Evolutionary conservation across 2,113 vertebrate genomes (phyloP).

Genomic region (Tamias sibiricus): DNA sequence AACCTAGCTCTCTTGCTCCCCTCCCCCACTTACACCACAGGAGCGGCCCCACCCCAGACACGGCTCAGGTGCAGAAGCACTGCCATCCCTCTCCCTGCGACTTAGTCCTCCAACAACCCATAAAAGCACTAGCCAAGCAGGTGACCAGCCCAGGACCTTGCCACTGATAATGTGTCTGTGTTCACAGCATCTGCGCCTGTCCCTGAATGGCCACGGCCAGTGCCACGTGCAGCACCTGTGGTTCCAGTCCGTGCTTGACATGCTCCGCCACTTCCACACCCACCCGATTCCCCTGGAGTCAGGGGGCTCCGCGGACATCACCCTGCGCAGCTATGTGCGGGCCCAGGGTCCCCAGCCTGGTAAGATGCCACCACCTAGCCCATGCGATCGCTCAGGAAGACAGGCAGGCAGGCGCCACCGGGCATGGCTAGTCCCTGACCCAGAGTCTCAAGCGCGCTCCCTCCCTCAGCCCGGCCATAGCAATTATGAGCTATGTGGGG

Average conservation of each 20-base stretch:
- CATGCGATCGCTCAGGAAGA: accelerated
- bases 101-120: accelerated
- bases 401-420: no score
- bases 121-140: not conserved
- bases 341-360: conserved; percentile 90
- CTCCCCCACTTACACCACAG: not conserved
- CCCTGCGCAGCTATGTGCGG: conserved; percentile 95
- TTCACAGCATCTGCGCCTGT: conserved; percentile 95
- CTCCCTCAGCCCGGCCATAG: accelerated
- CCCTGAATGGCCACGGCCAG: conserved; percentile 95
- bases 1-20: not conserved
- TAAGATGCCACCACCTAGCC: conserved; percentile 73
- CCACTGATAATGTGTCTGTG: not conserved
- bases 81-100: not conserved
- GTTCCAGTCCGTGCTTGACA: conserved; percentile 98
- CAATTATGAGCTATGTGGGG: not conserved
- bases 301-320: conserved; percentile 96
- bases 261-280: conserved; percentile 97
- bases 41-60: not conserved
- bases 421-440: not conserved
- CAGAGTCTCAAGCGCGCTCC: not conserved
- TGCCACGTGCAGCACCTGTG: conserved; percentile 99
- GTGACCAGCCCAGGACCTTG: not conserved
- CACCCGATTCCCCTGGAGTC: conserved; percentile 98
- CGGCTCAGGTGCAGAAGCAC: not conserved